Evolutionary conservation across 2,888 invertebrate species (phyloP), one percentile per base, ranked within the genome.

Genomic region (Andrena fulva): DNA sequence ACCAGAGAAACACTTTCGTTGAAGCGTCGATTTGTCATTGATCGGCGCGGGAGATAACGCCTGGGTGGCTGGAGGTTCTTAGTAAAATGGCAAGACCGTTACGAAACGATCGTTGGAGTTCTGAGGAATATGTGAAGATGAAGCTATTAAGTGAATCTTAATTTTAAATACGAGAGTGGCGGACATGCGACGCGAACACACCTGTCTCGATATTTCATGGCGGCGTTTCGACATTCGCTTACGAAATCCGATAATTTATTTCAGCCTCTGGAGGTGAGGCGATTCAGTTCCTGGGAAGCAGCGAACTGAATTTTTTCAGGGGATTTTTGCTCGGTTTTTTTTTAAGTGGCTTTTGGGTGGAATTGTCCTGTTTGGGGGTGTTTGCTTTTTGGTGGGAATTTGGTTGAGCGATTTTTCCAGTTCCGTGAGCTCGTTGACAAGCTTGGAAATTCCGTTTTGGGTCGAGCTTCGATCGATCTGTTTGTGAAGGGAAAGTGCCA

Each of bases 171-270:
- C 16, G 16, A 16, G 27, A 29, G 5, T 52, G 35, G 52, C 42
- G 54, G 27, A 7, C 67, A 72, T 59, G 42, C 50, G 48, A 12
- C n/a, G 20, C 56, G 24, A 24, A 27, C 24, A 27, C 24, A 12
- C 33, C 59, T 60, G 35, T 59, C 64, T 35, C 42, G 8, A 60
- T 71, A 68, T 31, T 70, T 52, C 60, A 33, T 10, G 8, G 1
- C 42, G 56, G 7, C 35, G 52, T 78, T 80, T 70, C 78, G 29
- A 64, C 59, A 70, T 12, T n/a, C 7, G 6, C 20, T 77, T 77
- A 77, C 66, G 80, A 70, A 71, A 80, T 12, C 16, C 2, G n/a
- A 10, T 6, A 48, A 67, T 62, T 52, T 50, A 68, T 50, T 75
- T 69, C n/a, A n/a, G 2, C 24, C 31, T 24, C 12, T 12, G 29